Evolutionary conservation across 2,113 vertebrate genomes (phyloP).

Genomic region (Anhinga anhinga): DNA sequence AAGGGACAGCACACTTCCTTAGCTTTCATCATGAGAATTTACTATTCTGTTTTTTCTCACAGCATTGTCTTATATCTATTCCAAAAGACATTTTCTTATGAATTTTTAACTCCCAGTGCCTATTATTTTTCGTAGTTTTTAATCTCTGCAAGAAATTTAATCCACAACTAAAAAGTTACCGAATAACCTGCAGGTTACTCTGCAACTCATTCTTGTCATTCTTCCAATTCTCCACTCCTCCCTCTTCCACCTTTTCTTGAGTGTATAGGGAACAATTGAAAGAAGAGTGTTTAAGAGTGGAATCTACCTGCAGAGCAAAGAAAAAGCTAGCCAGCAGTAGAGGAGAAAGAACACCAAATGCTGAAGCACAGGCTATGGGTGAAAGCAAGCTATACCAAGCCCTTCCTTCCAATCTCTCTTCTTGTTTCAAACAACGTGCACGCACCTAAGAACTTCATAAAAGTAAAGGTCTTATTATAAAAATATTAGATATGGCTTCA

Average conservation of each 20-base stretch:
- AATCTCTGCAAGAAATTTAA: background rate
- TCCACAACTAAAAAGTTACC: constrained; percentile 32
- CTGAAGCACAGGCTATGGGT: background rate
- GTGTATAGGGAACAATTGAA: background rate
- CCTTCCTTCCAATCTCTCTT: background rate
- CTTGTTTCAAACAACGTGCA: background rate
- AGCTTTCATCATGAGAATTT: background rate
- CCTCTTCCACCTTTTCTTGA: background rate
- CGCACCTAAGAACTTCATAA: background rate
- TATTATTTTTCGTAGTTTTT: background rate
- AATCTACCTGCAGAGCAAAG: background rate
- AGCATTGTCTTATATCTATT: background rate
- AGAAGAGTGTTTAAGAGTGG: background rate
- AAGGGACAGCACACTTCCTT: background rate
- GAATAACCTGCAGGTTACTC: constrained; percentile 27
- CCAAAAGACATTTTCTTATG: background rate
- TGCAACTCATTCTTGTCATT: constrained; percentile 48
- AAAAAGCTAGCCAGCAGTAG: background rate
- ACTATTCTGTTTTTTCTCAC: background rate
- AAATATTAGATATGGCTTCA: background rate
- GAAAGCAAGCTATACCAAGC: background rate
- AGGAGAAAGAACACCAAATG: background rate
- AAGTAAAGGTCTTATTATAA: background rate
- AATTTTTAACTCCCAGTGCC: background rate
- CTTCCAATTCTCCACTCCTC: constrained; percentile 14